Evolutionary conservation across 2,113 vertebrate species (phyloP).

Genomic region (Potamarius usumacintae): DNA sequence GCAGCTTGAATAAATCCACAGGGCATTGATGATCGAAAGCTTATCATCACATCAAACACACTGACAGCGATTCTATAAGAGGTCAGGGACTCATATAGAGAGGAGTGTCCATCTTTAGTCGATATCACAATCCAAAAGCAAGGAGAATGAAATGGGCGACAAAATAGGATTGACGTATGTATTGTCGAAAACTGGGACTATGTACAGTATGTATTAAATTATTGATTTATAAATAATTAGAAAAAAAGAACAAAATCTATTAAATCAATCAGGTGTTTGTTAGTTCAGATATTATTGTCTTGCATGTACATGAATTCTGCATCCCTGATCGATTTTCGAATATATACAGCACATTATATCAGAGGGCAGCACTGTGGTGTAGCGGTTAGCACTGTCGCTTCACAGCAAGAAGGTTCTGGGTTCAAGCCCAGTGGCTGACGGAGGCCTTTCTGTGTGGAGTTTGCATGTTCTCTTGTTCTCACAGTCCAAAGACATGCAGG

Average conservation of each 20-base stretch:
- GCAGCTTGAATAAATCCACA: conserved; percentile 49
- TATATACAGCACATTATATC: too few species aligned
- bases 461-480: too few species aligned
- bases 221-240: neutral
- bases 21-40: conserved; percentile 26
- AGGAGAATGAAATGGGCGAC: neutral
- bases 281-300: neutral
- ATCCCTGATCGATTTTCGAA: neutral
- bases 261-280: neutral
- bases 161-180: conserved; percentile 7
- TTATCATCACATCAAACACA: conserved; percentile 30
- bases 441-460: too few species aligned
- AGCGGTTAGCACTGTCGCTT: too few species aligned
- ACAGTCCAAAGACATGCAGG: too few species aligned
- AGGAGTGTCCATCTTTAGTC: conserved; percentile 20
- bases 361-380: too few species aligned
- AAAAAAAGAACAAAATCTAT: neutral
- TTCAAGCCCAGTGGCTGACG: too few species aligned
- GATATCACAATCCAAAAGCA: conserved; percentile 35
- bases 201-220: neutral
- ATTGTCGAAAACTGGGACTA: conserved; percentile 4
- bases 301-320: neutral
- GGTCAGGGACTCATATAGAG: neutral
- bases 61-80: neutral
- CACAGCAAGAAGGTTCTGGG: too few species aligned